Evolutionary conservation across 2,113 vertebrate genomes (phyloP), one percentile per base, ranked within the genome.

Genomic region (Cyphomyrus plagiostoma): DNA sequence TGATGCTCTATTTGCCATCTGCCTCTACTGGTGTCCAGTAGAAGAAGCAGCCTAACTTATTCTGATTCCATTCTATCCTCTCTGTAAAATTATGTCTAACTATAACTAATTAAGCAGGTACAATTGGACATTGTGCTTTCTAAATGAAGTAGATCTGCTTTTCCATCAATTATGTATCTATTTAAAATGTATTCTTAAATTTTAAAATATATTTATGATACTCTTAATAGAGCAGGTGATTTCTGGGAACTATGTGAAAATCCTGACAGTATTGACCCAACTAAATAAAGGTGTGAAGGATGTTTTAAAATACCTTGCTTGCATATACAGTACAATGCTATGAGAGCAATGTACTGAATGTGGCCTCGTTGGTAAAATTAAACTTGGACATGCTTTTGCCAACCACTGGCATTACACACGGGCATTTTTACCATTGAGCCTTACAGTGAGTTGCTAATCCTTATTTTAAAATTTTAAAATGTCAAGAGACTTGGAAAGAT

Each of bases 291-390:
- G 26, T 53, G 26, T 21, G 23, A 17, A 39, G 58, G 80, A 82
- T 89, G 84, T 84, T 89, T 89, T 89, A 42, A 80, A 50, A 83
- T 77, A 21, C 46, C 77, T 77, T 35, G 50, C 39, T 62, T 42
- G 86, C 53, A 58, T 77, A 89, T 77, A 89, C 77, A 46, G 45
- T 77, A 89, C 77, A 58, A 53, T 84, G 88, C 74, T 53, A 89
- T 82, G 88, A 21, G 17, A 30, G 50, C 88, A 89, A 89, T 89
- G 88, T 89, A 82, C 88, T 84, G 77, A 89, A 89, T 83, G 88
- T 35, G 80, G 74, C 23, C 49, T 77, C 10, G 39, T 52, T 50
- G 49, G 88, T 89, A 77, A 89, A 89, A 89, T 83, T 89, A 89
- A 56, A 56, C 80, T 84, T 82, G 50, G 70, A 50, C 21, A 46